These are phyloP conservation scores for Scarus forsteni DNA, from an alignment of 2,797 vertebrate species.

Conservation along the genomic window DNA sequence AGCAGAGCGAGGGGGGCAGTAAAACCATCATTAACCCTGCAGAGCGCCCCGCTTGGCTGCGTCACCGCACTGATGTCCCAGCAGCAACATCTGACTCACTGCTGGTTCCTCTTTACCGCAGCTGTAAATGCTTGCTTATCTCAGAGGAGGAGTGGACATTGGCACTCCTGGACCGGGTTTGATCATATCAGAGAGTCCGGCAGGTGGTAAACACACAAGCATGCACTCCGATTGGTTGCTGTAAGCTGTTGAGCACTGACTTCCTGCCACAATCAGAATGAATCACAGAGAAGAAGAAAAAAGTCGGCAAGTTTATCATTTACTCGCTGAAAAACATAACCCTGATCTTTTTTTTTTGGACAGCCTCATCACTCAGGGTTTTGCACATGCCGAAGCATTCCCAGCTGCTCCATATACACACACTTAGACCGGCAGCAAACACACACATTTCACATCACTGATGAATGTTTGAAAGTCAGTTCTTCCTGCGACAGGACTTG, in stretches of 20 bases:
- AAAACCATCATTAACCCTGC: conserved; percentile 36
- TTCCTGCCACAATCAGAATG: conserved; percentile 53
- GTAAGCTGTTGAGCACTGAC: conserved; percentile 41
- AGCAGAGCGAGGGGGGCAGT: conserved; percentile 34
- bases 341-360: conserved; percentile 45
- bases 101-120: conserved; percentile 15
- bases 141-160: conserved; percentile 57
- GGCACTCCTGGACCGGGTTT: conserved; percentile 46
- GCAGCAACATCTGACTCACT: conserved; percentile 38
- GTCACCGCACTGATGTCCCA: background rate
- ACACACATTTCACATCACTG: conserved; percentile 40
- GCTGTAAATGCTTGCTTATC: conserved; percentile 61
- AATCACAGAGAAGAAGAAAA: conserved; percentile 44
- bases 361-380: conserved; percentile 67
- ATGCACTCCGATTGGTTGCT: background rate
- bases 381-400: conserved; percentile 36
- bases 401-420: conserved; percentile 14
- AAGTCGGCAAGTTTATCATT: conserved; percentile 48
- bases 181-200: conserved; percentile 59
- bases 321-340: conserved; percentile 61
- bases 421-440: background rate
- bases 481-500: conserved; percentile 71
- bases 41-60: conserved; percentile 11
- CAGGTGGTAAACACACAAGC: conserved; percentile 65
- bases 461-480: conserved; percentile 67